phyloP scores from a whole-genome alignment of 2,113 vertebrate species.

The Strigops habroptila region DNA sequence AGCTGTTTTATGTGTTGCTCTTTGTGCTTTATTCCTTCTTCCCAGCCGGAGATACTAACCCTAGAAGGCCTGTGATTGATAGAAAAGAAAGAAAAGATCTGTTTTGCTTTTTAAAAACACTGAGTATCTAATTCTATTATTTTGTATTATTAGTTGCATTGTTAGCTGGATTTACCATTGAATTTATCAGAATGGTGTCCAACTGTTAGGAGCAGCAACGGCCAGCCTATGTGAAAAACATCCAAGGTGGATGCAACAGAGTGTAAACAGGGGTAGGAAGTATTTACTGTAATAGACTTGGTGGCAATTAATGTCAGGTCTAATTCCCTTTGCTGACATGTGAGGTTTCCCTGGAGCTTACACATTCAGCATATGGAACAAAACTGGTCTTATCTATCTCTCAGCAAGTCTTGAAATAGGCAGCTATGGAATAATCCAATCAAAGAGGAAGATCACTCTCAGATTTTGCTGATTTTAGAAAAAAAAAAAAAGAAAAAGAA shows the following conservation, averaged over 20 bases:
- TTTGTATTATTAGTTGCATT: not conserved
- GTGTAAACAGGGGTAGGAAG: not conserved
- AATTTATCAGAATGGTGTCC: not conserved
- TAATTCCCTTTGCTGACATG: not conserved
- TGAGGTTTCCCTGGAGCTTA: not conserved
- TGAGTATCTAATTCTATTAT: not conserved
- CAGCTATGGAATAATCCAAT: not conserved
- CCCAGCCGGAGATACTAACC: not conserved
- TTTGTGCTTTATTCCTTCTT: not conserved
- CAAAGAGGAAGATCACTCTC: not conserved
- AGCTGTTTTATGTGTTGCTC: not conserved
- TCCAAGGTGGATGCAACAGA: not conserved
- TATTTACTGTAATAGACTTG: not conserved
- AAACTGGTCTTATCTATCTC: not conserved
- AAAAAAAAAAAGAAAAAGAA: not conserved
- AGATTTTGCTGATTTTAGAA: not conserved
- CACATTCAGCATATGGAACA: not conserved
- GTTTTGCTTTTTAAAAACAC: not conserved
- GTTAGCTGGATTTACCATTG: not conserved
- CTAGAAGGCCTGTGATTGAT: not conserved
- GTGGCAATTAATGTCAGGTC: not conserved
- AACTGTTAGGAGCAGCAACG: not conserved
- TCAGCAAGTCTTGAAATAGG: not conserved
- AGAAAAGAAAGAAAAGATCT: not conserved
- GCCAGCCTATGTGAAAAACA: not conserved